Percentiles rank a stretch among this genome's conserved stretches.
Conservation (phyloP, 2,113 vertebrate species). For the Xiphophorus couchianus region DNA sequence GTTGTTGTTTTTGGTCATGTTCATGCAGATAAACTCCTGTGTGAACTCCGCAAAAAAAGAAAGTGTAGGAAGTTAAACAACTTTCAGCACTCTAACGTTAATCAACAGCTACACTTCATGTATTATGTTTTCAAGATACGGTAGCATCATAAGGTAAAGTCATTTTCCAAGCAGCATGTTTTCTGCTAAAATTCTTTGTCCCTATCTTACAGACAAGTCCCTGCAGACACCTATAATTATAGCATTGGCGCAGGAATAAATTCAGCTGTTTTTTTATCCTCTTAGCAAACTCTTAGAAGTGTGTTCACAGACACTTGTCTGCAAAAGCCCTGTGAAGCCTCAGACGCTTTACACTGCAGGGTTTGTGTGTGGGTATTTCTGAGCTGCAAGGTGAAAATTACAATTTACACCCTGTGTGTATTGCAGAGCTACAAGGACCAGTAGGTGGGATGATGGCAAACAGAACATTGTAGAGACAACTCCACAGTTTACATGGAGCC, state of each 20-base stretch:
- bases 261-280: slow-evolving; percentile 30
- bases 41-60: too few relatives aligned
- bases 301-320: slow-evolving; percentile 31
- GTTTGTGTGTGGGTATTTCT: slow-evolving; percentile 47
- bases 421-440: slow-evolving; percentile 29
- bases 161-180: neutral
- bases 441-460: slow-evolving; percentile 39
- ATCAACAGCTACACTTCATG: neutral
- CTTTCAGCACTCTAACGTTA: neutral
- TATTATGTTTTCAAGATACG: neutral
- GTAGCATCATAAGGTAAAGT: neutral
- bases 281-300: slow-evolving; percentile 20
- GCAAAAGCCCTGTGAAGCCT: slow-evolving; percentile 20
- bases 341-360: slow-evolving; percentile 18
- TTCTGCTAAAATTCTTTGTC: neutral
- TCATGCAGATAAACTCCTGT: too few relatives aligned
- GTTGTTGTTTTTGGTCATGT: too few relatives aligned
- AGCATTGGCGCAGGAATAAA: neutral
- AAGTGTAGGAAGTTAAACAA: too few relatives aligned
- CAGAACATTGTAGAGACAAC: neutral
- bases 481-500: neutral
- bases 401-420: slow-evolving; percentile 51
- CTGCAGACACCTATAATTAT: neutral
- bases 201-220: neutral
- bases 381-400: slow-evolving; percentile 57